Conservation (phyloP, 2,888 invertebrate species). For the Chaetogeoica ovagalla region DNA sequence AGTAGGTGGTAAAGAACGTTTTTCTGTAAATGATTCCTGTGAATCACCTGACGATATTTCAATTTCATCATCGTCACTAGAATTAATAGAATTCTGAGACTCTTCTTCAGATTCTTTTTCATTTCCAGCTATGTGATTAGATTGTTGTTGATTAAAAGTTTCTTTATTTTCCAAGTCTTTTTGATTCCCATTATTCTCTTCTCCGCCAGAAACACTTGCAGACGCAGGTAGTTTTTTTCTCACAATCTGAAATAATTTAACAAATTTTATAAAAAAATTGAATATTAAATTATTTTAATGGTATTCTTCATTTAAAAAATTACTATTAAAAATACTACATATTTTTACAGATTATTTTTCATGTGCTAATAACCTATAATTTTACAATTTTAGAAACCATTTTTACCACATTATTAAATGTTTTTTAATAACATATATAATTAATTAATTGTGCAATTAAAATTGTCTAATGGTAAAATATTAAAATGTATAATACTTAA, state of each 20-base stretch:
- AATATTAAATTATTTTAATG: too few relatives aligned
- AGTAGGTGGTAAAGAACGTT: background rate
- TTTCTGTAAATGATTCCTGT: conserved; percentile 15
- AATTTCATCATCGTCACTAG: background rate
- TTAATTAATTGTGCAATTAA: too few relatives aligned
- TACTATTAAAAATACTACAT: too few relatives aligned
- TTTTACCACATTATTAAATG: too few relatives aligned
- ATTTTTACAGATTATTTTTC: too few relatives aligned
- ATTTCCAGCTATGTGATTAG: conserved; percentile 1
- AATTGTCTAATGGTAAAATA: too few relatives aligned
- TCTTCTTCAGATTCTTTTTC: conserved; percentile 28
- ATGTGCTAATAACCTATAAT: too few relatives aligned
- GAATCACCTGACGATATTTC: conserved; percentile 29
- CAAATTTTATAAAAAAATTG: background rate
- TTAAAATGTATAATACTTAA: too few relatives aligned
- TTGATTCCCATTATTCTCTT: conserved; percentile 11
- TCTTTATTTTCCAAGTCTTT: conserved; percentile 2
- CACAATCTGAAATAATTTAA: conserved; percentile 35
- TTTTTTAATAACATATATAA: too few relatives aligned
- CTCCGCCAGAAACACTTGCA: conserved; percentile 10
- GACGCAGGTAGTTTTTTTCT: background rate
- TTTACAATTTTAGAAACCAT: too few relatives aligned
- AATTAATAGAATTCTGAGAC: background rate
- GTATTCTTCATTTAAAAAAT: too few relatives aligned
- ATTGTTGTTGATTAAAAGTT: background rate